These are phyloP conservation scores for Hypsibius dujardini DNA, from an alignment of 1,140 invertebrate species.

Conservation along the genomic window DNA sequence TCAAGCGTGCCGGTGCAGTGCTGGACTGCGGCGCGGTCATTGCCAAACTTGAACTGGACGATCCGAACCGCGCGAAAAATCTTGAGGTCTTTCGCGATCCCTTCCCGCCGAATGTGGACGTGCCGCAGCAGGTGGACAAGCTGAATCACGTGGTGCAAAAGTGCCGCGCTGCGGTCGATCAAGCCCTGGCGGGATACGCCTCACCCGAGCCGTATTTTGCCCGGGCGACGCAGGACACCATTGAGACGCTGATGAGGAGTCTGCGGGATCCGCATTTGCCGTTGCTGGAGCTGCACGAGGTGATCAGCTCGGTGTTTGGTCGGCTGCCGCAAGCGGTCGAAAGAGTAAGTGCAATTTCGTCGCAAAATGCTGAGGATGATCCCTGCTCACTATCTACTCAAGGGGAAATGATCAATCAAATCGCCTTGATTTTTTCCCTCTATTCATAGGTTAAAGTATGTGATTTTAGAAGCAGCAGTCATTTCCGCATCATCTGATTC, in stretches of 20 bases:
- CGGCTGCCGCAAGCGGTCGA: constrained; percentile 77
- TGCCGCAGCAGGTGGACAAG: constrained; percentile 51
- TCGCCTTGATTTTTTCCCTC: too few relatives aligned
- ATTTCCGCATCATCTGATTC: too few relatives aligned
- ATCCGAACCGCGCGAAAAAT: constrained; percentile 48
- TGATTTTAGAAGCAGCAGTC: too few relatives aligned
- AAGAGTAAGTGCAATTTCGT: too few relatives aligned
- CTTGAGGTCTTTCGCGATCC: constrained; percentile 61
- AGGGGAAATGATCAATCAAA: too few relatives aligned
- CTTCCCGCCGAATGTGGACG: constrained; percentile 46
- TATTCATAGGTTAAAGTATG: too few relatives aligned
- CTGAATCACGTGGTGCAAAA: constrained; percentile 73
- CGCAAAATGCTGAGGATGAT: too few relatives aligned
- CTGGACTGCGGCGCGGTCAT: constrained; percentile 80
- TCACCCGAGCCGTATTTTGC: constrained; percentile 82
- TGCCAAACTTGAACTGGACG: constrained; percentile 74
- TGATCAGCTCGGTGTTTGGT: constrained; percentile 83
- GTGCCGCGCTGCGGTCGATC: constrained; percentile 57
- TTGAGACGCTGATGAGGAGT: constrained; percentile 82
- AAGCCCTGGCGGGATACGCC: constrained; percentile 69
- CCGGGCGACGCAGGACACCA: constrained; percentile 56
- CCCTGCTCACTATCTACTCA: too few relatives aligned
- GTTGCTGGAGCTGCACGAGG: constrained; percentile 75
- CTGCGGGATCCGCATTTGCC: constrained; percentile 80
- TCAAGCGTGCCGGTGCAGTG: constrained; percentile 76